Evolutionary conservation across 2,888 invertebrate species (phyloP).

Genomic region (Drosophila mimetica): DNA sequence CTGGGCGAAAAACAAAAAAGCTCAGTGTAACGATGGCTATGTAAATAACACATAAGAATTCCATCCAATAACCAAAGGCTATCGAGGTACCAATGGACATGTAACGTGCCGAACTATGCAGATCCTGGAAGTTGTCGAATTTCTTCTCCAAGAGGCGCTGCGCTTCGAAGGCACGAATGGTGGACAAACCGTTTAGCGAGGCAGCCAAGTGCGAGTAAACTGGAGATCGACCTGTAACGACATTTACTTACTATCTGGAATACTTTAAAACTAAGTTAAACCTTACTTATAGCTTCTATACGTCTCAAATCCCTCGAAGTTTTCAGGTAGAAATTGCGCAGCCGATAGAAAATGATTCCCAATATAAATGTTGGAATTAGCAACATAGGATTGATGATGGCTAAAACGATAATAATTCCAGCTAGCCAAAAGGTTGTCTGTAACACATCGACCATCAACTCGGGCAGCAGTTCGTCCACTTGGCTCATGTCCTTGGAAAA

Average conservation of each 20-base stretch:
- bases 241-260: not conserved
- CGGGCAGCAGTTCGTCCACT: constrained; percentile 85
- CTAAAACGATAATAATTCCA: constrained; percentile 92
- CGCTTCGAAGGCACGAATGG: constrained; percentile 94
- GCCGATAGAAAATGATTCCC: constrained; percentile 89
- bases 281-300: constrained; percentile 92
- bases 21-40: constrained; percentile 94
- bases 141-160: constrained; percentile 91
- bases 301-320: constrained; percentile 93
- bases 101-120: constrained; percentile 96
- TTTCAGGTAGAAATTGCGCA: constrained; percentile 90
- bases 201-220: constrained; percentile 97
- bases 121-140: constrained; percentile 92
- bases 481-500: constrained; percentile 94
- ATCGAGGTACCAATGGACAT: constrained; percentile 94
- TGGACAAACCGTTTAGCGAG: constrained; percentile 94
- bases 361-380: constrained; percentile 89
- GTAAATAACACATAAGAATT: constrained; percentile 94
- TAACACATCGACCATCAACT: constrained; percentile 84
- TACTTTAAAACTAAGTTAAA: not conserved
- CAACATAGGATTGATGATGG: constrained; percentile 90
- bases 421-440: constrained; percentile 92
- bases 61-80: constrained; percentile 97
- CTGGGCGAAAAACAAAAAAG: constrained; percentile 89
- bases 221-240: constrained; percentile 91